Evolutionary conservation across 2,888 invertebrate species (phyloP), one percentile per base, ranked within the genome.

Genomic region (Lymantria monacha): DNA sequence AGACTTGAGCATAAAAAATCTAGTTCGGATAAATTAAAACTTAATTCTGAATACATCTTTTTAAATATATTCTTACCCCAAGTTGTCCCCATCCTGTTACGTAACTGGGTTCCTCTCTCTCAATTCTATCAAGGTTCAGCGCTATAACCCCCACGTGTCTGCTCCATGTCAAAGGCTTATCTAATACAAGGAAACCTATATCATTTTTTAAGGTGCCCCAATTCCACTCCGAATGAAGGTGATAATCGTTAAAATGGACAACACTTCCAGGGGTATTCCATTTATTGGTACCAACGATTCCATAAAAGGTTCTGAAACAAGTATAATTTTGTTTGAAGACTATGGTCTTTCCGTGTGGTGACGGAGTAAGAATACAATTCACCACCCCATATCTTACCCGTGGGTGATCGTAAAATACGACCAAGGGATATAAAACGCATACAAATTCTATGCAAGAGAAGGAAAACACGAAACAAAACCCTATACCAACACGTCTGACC

Each of bases 81-180:
- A 58, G 41, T 15, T 44, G 48, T 8, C 81, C 81, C 76, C 79
- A 81, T n/a, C 80, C 81, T 3, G 75, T 70, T 8, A 75, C 74
- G 41, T 33, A 63, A 13, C 63, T 43, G 0, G 53, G 8, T 10
- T 53, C 61, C 0, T 54, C 64, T 3, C 57, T 69, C 1, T 31
- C 58, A 0, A 74, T 46, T 40, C 44, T 50, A 0, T 66, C 44
- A 10, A 51, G 66, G 31, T 53, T 63, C 13, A 78, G 10, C 0
- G 61, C 41, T 0, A 74, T 59, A 1, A 49, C 9, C 0, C 51
- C 51, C 0, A 76, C 59, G 7, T 13, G 50, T 0, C 58, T 22
- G 22, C 44, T 54, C 5, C 69, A n/a, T 10, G n/a, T 9, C 1
- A 81, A 30, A 0, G 47, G 0, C 0, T 55, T 0, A 0, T 9